Conservation (phyloP, 1,140 invertebrate species). For the Drosophila sp. region DNA sequence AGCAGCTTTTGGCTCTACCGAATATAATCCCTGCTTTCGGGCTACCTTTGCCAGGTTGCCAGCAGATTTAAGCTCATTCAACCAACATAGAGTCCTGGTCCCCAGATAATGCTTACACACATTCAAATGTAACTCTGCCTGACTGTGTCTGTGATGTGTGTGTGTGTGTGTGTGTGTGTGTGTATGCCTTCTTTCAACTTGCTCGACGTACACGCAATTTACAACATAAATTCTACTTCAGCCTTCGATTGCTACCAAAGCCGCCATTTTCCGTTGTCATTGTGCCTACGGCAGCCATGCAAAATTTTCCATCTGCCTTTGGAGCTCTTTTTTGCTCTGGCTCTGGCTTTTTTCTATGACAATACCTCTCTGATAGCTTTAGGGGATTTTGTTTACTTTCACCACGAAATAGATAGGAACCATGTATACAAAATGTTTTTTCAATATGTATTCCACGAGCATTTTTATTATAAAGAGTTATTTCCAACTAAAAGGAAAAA, state of each 20-base stretch:
- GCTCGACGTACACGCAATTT: constrained; percentile 22
- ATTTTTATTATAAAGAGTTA: not conserved
- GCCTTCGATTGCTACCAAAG: constrained; percentile 37
- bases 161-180: constrained; percentile 25
- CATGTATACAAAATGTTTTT: not conserved
- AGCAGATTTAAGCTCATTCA: constrained; percentile 22
- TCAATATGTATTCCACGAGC: not conserved
- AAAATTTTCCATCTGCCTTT: constrained; percentile 5
- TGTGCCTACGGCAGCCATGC: constrained; percentile 17
- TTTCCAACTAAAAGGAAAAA: no score
- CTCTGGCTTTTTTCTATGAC: constrained; percentile 11
- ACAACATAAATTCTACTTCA: constrained; percentile 24
- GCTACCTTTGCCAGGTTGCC: constrained; percentile 18
- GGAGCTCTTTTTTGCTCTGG: not conserved
- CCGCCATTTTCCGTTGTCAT: constrained; percentile 24
- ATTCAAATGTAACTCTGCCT: constrained; percentile 17
- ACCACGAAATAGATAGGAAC: not conserved
- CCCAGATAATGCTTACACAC: constrained; percentile 22
- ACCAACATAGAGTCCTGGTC: constrained; percentile 14
- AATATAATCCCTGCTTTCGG: constrained; percentile 19
- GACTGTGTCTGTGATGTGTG: not conserved
- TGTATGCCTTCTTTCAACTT: constrained; percentile 48
- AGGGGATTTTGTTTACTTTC: constrained; percentile 6
- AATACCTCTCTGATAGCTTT: constrained; percentile 1
- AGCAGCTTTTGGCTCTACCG: constrained; percentile 8